Conservation (phyloP, 1,140 invertebrate genomes). For the Aphis gossypii region DNA sequence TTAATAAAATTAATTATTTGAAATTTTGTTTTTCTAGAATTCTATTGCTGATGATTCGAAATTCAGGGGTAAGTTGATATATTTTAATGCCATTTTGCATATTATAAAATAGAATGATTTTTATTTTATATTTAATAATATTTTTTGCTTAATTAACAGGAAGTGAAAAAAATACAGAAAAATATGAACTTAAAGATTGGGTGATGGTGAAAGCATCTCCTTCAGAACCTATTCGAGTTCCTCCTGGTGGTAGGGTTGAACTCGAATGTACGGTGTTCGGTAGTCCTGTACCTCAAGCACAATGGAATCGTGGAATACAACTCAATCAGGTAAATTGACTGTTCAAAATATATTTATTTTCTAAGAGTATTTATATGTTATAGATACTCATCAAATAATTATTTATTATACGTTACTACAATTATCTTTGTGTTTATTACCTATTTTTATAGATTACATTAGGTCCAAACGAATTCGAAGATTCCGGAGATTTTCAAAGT, state of each 20-base stretch:
- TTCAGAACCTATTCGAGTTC: constrained; percentile 17
- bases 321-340: constrained; percentile 15
- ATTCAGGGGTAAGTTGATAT: constrained; percentile 41
- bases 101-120: neutral
- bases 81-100: neutral
- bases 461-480: constrained; percentile 48
- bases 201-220: constrained; percentile 41
- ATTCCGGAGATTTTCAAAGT: constrained; percentile 47
- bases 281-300: constrained; percentile 46
- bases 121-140: neutral
- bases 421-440: neutral
- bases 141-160: neutral
- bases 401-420: too few species aligned
- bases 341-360: neutral
- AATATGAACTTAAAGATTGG: constrained; percentile 53
- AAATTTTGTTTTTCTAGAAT: constrained; percentile 51
- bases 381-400: neutral
- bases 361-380: neutral
- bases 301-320: constrained; percentile 49
- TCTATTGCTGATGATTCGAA: constrained; percentile 23
- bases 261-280: constrained; percentile 54
- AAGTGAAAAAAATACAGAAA: constrained; percentile 17
- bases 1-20: neutral
- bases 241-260: constrained; percentile 47
- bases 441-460: constrained; percentile 24